Evolutionary conservation across 2,888 invertebrate species (phyloP).

Genomic region (Philaethria dido): DNA sequence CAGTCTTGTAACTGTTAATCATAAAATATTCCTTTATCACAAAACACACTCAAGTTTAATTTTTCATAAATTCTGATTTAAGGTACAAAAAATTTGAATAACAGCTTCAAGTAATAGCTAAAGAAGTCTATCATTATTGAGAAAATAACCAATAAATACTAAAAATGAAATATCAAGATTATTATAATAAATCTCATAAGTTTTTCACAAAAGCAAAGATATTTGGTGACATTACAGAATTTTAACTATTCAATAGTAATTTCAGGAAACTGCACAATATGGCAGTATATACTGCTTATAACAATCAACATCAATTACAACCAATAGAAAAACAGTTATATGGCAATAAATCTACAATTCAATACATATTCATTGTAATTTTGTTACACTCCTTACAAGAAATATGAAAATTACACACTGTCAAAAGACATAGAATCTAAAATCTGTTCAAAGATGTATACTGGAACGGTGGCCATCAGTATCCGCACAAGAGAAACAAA

Average conservation of each 20-base stretch:
- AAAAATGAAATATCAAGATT: not conserved
- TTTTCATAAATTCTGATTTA: too few relatives aligned
- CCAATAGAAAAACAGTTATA: conserved; percentile 51
- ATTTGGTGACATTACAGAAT: conserved; percentile 2
- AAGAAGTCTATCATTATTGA: not conserved
- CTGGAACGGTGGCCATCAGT: conserved; percentile 29
- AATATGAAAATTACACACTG: conserved; percentile 64
- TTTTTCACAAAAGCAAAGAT: not conserved
- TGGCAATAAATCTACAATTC: conserved; percentile 44
- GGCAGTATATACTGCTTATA: conserved; percentile 40
- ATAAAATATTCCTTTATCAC: conserved; percentile 14
- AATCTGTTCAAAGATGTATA: conserved; percentile 50
- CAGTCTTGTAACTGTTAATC: conserved; percentile 4
- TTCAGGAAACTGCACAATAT: conserved; percentile 11
- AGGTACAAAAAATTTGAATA: not conserved
- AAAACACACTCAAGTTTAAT: not conserved
- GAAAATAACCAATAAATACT: not conserved
- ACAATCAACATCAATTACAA: conserved; percentile 66
- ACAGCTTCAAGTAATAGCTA: not conserved
- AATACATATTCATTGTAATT: conserved; percentile 33
- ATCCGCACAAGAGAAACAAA: conserved; percentile 29
- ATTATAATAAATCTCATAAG: conserved; percentile 5
- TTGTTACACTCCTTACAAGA: conserved; percentile 44
- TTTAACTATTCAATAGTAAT: conserved; percentile 13
- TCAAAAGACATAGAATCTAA: conserved; percentile 77